These are phyloP conservation scores for Hystrix cristata DNA, from an alignment of 2,113 vertebrate species.

Conservation along the genomic window DNA sequence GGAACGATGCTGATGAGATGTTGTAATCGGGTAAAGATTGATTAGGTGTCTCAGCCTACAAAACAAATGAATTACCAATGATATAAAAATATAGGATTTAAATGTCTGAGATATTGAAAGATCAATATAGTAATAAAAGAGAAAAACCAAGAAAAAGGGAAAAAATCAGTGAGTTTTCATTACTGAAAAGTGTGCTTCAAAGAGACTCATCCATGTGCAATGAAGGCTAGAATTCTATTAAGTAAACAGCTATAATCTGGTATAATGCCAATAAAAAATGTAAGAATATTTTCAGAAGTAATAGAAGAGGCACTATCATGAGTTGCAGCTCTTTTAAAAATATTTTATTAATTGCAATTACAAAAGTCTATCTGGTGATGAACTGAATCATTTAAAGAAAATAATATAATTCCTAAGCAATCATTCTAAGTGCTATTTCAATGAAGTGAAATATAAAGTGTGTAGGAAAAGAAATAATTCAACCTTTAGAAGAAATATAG, in stretches of 20 bases:
- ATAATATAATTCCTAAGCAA: constrained; percentile 44
- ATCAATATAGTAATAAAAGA: constrained; percentile 82
- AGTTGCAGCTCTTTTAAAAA: constrained; percentile 51
- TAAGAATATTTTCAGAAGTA: constrained; percentile 62
- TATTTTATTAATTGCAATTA: constrained; percentile 63
- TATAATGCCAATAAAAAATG: constrained; percentile 66
- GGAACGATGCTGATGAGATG: constrained; percentile 61
- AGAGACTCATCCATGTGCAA: constrained; percentile 75
- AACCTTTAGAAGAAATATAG: not conserved
- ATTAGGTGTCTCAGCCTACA: constrained; percentile 74
- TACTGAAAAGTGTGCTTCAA: constrained; percentile 75
- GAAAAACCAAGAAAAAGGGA: constrained; percentile 62
- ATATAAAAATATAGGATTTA: constrained; percentile 79
- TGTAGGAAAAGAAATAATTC: not conserved
- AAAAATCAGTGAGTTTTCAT: constrained; percentile 77
- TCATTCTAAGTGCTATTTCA: constrained; percentile 33
- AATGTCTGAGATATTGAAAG: constrained; percentile 74
- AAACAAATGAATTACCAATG: constrained; percentile 82
- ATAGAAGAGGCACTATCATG: not conserved
- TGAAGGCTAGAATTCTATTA: constrained; percentile 81
- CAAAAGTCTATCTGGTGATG: constrained; percentile 53
- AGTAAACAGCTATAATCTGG: constrained; percentile 79
- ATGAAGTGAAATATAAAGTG: constrained; percentile 26
- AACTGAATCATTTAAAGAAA: constrained; percentile 63
- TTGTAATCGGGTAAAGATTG: constrained; percentile 71